Base-by-base conservation (phyloP, 2,888 invertebrate species). In the Spialia ferax region DNA sequence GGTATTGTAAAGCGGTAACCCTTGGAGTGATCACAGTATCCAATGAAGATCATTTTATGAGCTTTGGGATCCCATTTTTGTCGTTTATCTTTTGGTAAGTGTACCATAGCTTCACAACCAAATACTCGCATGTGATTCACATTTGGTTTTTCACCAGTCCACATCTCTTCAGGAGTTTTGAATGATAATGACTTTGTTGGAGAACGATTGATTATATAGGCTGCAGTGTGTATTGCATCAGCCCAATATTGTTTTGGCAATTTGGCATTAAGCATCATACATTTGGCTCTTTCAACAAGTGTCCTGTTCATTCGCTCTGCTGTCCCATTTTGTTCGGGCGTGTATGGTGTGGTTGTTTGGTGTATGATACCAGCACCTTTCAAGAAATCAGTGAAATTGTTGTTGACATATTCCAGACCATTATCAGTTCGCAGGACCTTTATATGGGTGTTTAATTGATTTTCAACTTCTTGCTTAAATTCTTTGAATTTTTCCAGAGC, bases 1-100 rank as follows among this genome's bases (percentile, higher is more conserved):
- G 72, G 71, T 59, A 69, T 22, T 15, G 72, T 63, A 7, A 75
- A 75, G 29, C 75, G 48, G 70, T 78, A 81, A 0, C 78, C 79
- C 63, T 82, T 81, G 5, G 69, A 69, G 38, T 72, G 55, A 26
- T 81, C 81, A 68, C 76, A 74, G 63, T 87, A 85, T 8, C 85
- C 87, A 48, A 85, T 75, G 29, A 85, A 79, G 10, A 80, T 76
- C 23, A 76, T 65, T 60, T 75, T 74, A 23, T 73, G 70, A 60
- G 79, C 72, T 69, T 86, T 87, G 2, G 75, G 55, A 71, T 75
- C 74, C 68, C 59, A 72, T 32, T 75, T 75, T 54, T 54, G 73
- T 1, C 69, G 15, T 38, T 73, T 71, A 18, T 73, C 74, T 60
- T 72, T 68, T 1, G 74, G 74, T 29, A 75, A 22, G 18, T 73